Conservation (phyloP, 2,888 invertebrate species). For the Ophion slaviceki region DNA sequence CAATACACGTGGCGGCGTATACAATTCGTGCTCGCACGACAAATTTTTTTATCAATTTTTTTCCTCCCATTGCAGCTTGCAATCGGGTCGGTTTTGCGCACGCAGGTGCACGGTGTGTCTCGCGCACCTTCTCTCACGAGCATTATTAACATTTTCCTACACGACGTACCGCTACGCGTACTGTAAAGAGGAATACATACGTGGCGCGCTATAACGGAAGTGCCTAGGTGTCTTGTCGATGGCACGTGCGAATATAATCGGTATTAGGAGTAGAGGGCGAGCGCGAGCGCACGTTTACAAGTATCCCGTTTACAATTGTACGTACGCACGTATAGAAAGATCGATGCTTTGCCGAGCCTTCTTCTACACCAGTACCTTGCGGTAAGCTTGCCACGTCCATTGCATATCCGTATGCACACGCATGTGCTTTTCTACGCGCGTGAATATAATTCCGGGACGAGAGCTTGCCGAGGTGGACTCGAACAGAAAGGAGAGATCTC, state of each 20-base stretch:
- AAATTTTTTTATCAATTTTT: not conserved
- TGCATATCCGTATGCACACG: not conserved
- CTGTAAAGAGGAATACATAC: slow-evolving; percentile 18
- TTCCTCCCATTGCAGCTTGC: not conserved
- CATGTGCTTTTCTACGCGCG: not conserved
- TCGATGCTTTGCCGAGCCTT: not conserved
- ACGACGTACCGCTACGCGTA: slow-evolving; percentile 34
- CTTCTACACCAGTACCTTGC: not conserved
- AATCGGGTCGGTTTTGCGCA: not conserved
- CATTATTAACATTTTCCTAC: slow-evolving; percentile 41
- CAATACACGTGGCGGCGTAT: not conserved
- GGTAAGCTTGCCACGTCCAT: not conserved
- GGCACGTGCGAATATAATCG: slow-evolving; percentile 38
- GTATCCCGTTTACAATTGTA: not conserved
- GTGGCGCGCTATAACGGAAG: slow-evolving; percentile 50
- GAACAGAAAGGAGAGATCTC: slow-evolving; percentile 23
- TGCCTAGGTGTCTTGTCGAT: slow-evolving; percentile 42
- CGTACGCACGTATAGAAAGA: not conserved
- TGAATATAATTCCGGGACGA: not conserved
- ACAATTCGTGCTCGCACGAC: not conserved
- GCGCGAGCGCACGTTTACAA: not conserved
- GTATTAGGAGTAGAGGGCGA: not conserved
- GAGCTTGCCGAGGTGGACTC: not conserved
- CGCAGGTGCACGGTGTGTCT: slow-evolving; percentile 15
- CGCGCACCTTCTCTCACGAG: slow-evolving; percentile 30